These are phyloP conservation scores for Conger conger DNA, from an alignment of 2,113 vertebrate genomes.

Conservation along the genomic window DNA sequence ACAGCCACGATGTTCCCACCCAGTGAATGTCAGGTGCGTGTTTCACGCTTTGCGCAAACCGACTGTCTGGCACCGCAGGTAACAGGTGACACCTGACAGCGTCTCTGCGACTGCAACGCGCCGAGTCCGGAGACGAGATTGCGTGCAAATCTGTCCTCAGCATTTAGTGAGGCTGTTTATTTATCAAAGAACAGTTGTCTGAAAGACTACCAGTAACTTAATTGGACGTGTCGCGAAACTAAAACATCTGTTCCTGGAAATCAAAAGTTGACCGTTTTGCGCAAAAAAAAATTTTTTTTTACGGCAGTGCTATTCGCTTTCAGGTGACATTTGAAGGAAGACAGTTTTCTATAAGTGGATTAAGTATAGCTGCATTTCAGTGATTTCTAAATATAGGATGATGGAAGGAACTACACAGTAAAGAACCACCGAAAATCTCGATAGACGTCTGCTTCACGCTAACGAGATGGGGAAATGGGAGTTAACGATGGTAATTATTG, in stretches of 20 bases:
- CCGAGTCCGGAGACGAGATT: background rate
- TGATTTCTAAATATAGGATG: background rate
- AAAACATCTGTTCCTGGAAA: background rate
- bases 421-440: background rate
- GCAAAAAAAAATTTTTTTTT: background rate
- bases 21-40: background rate
- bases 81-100: background rate
- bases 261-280: background rate
- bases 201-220: background rate
- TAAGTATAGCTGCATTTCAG: background rate
- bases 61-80: background rate
- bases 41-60: background rate
- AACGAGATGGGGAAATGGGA: conserved; percentile 66
- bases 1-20: background rate
- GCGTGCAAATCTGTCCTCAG: no score
- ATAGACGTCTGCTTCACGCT: background rate
- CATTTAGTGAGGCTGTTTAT: background rate
- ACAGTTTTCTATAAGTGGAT: background rate
- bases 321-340: background rate
- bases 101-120: background rate
- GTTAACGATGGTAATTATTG: conserved; percentile 63
- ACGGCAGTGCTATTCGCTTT: background rate
- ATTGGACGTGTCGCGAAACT: background rate
- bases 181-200: background rate
- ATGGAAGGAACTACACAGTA: conserved; percentile 19